Percentiles rank a stretch among this genome's conserved stretches.
These are phyloP conservation scores for Erythrolamprus reginae DNA, from an alignment of 2,113 vertebrate genomes.

Conservation along the genomic window DNA sequence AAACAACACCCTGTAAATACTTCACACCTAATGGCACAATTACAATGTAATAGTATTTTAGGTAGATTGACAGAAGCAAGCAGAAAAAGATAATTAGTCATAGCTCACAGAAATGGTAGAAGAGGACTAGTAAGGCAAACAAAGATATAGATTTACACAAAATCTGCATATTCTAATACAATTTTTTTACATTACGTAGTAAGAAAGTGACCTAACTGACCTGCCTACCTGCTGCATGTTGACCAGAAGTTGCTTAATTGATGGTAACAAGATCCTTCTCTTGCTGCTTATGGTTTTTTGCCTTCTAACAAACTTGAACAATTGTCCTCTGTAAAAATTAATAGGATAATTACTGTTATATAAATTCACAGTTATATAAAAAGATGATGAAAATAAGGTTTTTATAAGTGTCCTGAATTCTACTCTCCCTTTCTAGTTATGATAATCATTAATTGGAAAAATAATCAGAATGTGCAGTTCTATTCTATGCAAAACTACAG, in stretches of 20 bases:
- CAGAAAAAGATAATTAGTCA: not conserved
- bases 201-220: not conserved
- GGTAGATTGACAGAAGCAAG: not conserved
- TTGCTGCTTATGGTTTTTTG: not conserved
- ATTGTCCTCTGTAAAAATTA: not conserved
- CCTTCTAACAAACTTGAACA: not conserved
- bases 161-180: not conserved
- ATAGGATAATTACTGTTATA: not conserved
- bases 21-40: not conserved
- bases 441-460: not conserved
- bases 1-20: not conserved
- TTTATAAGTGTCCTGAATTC: not conserved
- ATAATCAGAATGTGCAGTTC: not conserved
- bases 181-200: not conserved
- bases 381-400: not conserved
- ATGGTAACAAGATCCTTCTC: not conserved
- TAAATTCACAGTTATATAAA: not conserved
- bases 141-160: not conserved
- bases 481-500: not conserved
- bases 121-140: not conserved
- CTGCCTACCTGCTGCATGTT: not conserved
- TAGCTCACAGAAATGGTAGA: not conserved
- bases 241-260: not conserved
- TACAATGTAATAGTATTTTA: not conserved
- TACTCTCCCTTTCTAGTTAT: not conserved